phyloP scores from a whole-genome alignment of 2,113 vertebrate species.

The Calypte anna region DNA sequence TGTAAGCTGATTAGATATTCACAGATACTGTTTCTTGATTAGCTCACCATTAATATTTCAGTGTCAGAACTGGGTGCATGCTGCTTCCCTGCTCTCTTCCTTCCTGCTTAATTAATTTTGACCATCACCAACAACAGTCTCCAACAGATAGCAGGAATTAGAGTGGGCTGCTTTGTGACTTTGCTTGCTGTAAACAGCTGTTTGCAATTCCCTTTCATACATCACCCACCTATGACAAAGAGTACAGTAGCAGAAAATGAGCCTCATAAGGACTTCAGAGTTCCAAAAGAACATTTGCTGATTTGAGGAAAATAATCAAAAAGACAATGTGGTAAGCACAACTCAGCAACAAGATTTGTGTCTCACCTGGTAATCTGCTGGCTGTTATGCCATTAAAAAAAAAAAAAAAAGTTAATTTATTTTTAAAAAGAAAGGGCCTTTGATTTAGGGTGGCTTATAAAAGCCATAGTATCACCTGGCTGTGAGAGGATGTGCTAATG shows the following conservation, averaged over 20 bases:
- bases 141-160: slow-evolving; percentile 63
- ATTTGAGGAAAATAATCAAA: slow-evolving; percentile 49
- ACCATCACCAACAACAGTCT: slow-evolving; percentile 45
- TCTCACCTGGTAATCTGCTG: slow-evolving; percentile 48
- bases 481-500: slow-evolving; percentile 33
- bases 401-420: slow-evolving; percentile 20
- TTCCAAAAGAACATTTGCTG: slow-evolving; percentile 35
- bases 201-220: slow-evolving; percentile 68
- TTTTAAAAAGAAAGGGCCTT: slow-evolving; percentile 24
- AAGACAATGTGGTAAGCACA: slow-evolving; percentile 31
- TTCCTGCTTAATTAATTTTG: slow-evolving; percentile 74
- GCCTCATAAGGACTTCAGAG: slow-evolving; percentile 9
- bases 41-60: slow-evolving; percentile 70
- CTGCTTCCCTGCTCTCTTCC: slow-evolving; percentile 53
- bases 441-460: slow-evolving; percentile 39
- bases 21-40: slow-evolving; percentile 63
- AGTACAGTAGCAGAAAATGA: slow-evolving; percentile 63
- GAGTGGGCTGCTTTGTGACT: slow-evolving; percentile 61
- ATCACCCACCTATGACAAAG: slow-evolving; percentile 59
- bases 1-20: slow-evolving; percentile 63
- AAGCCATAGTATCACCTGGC: not conserved
- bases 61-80: slow-evolving; percentile 42
- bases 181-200: slow-evolving; percentile 64
- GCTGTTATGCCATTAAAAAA: not conserved
- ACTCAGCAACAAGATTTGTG: not conserved